Percentiles rank a stretch among this genome's conserved stretches.
These are phyloP conservation scores for Ovis aries DNA, from an alignment of 2,113 vertebrate species.

Conservation along the genomic window ARS-UI_Ramb_v3.0 NC_056057.1:10809001-10809500, in stretches of 20 bases:
- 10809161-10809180: slow-evolving; percentile 75
- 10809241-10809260: slow-evolving; percentile 20
- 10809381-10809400: slow-evolving; percentile 7
- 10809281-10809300: slow-evolving; percentile 41
- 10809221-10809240: slow-evolving; percentile 49
- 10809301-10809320: slow-evolving; percentile 29
- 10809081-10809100: slow-evolving; percentile 90
- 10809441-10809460: slow-evolving; percentile 53
- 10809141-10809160: slow-evolving; percentile 84
- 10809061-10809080: slow-evolving; percentile 91
- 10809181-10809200: slow-evolving; percentile 71
- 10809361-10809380: background rate
- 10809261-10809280: slow-evolving; percentile 38
- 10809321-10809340: background rate
- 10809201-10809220: slow-evolving; percentile 50
- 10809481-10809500: slow-evolving; percentile 55
- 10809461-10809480: slow-evolving; percentile 56
- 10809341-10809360: slow-evolving; percentile 5
- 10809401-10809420: slow-evolving; percentile 35
- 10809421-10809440: slow-evolving; percentile 6
- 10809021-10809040: slow-evolving; percentile 87
- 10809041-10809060: slow-evolving; percentile 88
- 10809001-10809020: slow-evolving; percentile 78
- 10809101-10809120: slow-evolving; percentile 86
- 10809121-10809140: slow-evolving; percentile 89